Evolutionary conservation across 1,140 invertebrate species (phyloP).

Genomic region (Caenorhabditis brenneri): DNA sequence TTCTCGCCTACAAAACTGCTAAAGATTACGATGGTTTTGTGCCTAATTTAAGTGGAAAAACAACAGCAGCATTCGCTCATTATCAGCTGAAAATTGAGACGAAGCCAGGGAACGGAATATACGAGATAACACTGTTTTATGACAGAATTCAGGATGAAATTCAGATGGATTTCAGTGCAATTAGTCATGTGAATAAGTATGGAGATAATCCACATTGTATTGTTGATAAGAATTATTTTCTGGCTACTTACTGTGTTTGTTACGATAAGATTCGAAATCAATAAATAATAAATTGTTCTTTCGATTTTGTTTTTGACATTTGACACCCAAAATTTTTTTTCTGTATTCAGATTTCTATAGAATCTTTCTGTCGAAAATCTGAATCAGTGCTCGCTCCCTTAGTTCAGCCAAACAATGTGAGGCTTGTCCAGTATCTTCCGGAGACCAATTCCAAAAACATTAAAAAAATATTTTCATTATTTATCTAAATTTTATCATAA

Average conservation of each 20-base stretch:
- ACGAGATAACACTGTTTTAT: conserved; percentile 77
- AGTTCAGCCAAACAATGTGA: too few species aligned
- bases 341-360: too few species aligned
- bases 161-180: conserved; percentile 78
- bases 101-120: conserved; percentile 79
- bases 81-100: conserved; percentile 82
- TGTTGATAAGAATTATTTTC: conserved; percentile 73
- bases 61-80: conserved; percentile 75
- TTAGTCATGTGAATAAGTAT: conserved; percentile 87
- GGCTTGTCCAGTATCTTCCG: too few species aligned
- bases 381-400: too few species aligned
- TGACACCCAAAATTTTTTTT: too few species aligned
- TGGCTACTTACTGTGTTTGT: conserved; percentile 69
- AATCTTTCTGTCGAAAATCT: too few species aligned
- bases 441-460: too few species aligned
- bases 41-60: conserved; percentile 79
- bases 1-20: conserved; percentile 80
- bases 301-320: too few species aligned
- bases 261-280: conserved; percentile 65
- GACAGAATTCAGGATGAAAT: conserved; percentile 76
- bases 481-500: conserved; percentile 65
- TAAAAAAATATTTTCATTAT: too few species aligned
- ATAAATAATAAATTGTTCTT: too few species aligned
- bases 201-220: conserved; percentile 81
- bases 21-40: conserved; percentile 82